A percentile compares a stretch with the other conserved stretches of the same genome.
These are phyloP conservation scores for Falco biarmicus DNA, from an alignment of 2,797 vertebrate species.

Conservation along the genomic window DNA sequence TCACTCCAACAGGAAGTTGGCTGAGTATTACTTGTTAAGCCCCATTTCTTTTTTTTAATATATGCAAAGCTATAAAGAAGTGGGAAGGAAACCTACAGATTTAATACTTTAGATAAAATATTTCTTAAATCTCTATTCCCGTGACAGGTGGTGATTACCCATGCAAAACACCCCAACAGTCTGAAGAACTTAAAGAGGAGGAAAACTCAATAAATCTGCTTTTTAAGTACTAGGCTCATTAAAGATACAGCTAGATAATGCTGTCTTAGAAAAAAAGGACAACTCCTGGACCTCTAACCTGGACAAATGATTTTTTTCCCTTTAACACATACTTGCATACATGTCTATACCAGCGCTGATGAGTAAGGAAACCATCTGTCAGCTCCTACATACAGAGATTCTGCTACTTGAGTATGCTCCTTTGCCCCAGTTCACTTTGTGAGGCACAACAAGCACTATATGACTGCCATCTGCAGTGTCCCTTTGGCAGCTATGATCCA, in stretches of 20 bases:
- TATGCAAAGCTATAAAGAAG: background rate
- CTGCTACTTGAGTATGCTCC: background rate
- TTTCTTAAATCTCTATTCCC: background rate
- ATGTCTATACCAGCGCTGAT: background rate
- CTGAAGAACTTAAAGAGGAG: background rate
- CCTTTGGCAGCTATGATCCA: background rate
- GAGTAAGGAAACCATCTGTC: background rate
- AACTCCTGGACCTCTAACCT: background rate
- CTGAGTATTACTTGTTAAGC: background rate
- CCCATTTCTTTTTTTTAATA: background rate
- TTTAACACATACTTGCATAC: rapidly evolving
- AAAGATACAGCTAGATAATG: background rate
- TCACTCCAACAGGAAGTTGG: background rate
- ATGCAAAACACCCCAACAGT: background rate
- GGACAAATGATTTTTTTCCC: background rate
- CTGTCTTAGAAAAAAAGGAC: background rate
- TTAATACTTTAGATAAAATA: background rate
- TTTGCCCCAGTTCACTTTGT: background rate
- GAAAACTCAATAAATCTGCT: background rate
- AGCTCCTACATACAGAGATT: rapidly evolving
- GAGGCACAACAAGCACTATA: rapidly evolving
- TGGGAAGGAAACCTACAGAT: conserved; percentile 34
- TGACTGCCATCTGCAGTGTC: no score
- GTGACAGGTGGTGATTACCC: conserved; percentile 24
- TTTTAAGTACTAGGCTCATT: background rate